Evolutionary conservation across 1,140 invertebrate species (phyloP).

Genomic region (Popillia japonica): DNA sequence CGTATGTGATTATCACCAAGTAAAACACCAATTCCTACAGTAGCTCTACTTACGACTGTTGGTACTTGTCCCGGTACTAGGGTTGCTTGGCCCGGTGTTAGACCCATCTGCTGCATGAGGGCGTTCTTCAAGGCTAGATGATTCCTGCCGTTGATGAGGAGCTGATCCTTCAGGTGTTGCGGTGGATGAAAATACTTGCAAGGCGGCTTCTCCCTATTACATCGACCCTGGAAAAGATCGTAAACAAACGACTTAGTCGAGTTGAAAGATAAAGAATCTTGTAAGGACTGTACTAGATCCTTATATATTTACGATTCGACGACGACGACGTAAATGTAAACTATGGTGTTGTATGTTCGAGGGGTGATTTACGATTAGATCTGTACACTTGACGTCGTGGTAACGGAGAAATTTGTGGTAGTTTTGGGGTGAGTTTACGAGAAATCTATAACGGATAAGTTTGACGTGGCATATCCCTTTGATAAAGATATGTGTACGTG

Average conservation of each 20-base stretch:
- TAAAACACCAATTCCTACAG: not conserved
- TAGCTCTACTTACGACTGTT: constrained; percentile 79
- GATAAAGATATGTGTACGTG: too few relatives aligned
- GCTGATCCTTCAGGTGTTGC: constrained; percentile 99
- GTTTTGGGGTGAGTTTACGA: not conserved
- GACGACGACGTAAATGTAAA: not conserved
- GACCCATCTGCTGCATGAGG: constrained; percentile 94
- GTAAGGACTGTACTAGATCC: not conserved
- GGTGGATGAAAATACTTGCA: constrained; percentile 99
- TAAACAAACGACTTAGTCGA: constrained; percentile 8
- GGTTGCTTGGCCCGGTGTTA: constrained; percentile 83
- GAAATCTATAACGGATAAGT: not conserved
- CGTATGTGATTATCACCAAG: not conserved
- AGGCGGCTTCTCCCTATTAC: constrained; percentile 99
- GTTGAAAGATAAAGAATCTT: not conserved
- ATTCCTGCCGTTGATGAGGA: constrained; percentile 99
- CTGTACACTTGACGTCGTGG: not conserved
- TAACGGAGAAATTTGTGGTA: not conserved
- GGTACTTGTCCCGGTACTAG: constrained; percentile 90
- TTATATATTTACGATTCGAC: not conserved
- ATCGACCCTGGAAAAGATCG: constrained; percentile 87
- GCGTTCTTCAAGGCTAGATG: constrained; percentile 98
- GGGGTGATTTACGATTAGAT: not conserved
- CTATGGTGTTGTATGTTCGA: not conserved
- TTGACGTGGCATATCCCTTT: not conserved